Conservation (phyloP, 2,113 vertebrate species). For the Anarhynchus alexandrinus region DNA sequence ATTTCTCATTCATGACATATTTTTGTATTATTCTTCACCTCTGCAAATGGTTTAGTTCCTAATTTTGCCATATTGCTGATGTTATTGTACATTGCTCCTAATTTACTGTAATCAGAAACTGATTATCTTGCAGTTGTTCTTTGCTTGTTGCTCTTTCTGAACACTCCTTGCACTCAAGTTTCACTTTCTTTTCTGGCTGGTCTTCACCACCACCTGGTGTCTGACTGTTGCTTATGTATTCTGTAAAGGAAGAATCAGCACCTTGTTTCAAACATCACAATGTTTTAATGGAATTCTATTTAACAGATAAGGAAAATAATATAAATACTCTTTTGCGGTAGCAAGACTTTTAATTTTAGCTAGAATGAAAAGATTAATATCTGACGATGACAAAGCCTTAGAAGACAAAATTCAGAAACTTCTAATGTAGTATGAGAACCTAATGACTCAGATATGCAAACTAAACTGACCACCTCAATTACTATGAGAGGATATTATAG, state of each 20-base stretch:
- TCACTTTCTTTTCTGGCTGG: neutral
- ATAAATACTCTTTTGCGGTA: neutral
- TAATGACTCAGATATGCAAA: neutral
- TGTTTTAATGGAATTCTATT: neutral
- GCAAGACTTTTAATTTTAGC: neutral
- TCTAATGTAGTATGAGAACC: neutral
- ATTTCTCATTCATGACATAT: neutral
- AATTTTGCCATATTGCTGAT: neutral
- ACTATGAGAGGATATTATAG: neutral
- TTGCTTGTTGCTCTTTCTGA: neutral
- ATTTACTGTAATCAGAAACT: neutral
- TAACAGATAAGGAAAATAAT: neutral
- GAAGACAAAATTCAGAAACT: neutral
- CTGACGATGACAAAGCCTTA: neutral
- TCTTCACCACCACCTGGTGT: constrained; percentile 41
- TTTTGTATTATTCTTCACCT: neutral
- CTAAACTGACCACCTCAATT: neutral
- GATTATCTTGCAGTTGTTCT: neutral
- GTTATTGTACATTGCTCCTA: rapidly evolving
- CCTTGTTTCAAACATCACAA: neutral
- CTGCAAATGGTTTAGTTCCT: neutral
- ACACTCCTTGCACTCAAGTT: neutral
- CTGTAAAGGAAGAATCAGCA: neutral
- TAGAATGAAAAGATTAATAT: neutral
- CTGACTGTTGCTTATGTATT: neutral